Base-by-base conservation (phyloP, 2,797 vertebrate species). In the Paramormyrops hopkinsi region DNA sequence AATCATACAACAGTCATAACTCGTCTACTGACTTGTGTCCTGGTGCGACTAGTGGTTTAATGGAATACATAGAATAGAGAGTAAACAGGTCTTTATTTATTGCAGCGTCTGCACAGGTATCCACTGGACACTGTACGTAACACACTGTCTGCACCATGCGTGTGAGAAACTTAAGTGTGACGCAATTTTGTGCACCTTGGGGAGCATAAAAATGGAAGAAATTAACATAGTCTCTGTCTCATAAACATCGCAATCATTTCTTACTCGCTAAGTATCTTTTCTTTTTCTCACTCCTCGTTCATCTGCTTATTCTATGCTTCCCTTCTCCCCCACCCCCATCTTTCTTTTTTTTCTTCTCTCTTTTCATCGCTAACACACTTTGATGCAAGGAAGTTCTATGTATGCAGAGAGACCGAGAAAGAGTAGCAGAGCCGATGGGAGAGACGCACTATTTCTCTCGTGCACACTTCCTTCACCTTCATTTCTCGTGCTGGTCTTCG, bases 371-470 rank as follows among this genome's bases (percentile, higher is more conserved):
- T 33, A 8, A 19, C 37, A 59, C 37, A 33, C 54, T 89, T 83
- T 89, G 76, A 62, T 82, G 53, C 33, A 59, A 89, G 88, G 82
- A 89, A 85, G 88, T 89, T 89, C 79, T 50, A 2, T 82, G 82
- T 79, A 56, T 86, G 56, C 82, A 50, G 11, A 88, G 76, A 46
- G 50, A 46, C 29, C 29, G 48, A 82, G 73, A 37, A 17, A 37
- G 51, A 41, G 51, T 29, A 3, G 29, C 7, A 59, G 51, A 44
- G 41, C 46, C 53, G 53, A 82, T 6, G 56, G 54, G 22, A 53
- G 33, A 82, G 29, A 41, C 11, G 37, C 44, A 59, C n/a, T 83
- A 83, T 44, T 83, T 83, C 76, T 48, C 54, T 56, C n/a, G 19
- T 65, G 56, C 56, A 50, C 56, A 89, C 88, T 86, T 89, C 41